Base-by-base conservation (phyloP, 2,797 vertebrate genomes). In the Hephaestus fuliginosus region DNA sequence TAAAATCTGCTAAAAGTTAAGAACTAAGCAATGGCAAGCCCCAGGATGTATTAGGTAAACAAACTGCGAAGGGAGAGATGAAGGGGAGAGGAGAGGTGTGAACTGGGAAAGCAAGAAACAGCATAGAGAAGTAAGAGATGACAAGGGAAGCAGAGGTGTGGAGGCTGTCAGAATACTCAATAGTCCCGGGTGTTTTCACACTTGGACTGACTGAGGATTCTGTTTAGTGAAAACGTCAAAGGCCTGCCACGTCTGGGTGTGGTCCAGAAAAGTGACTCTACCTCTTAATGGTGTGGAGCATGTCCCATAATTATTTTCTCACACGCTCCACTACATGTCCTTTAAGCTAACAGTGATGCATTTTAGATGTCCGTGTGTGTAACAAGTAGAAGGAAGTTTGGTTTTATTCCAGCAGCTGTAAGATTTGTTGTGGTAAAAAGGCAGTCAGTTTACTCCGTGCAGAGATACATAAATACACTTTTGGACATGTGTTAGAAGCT, bases 1-100 rank as follows among this genome's bases (percentile, higher is more conserved):
- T 67, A 52, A 81, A 65, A 78, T 66, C 43, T 51, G 33, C 33
- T 53, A n/a, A 53, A 81, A 77, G 22, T 20, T 58, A 28, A 69
- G 72, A 78, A 68, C 18, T 10, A 36, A 74, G 61, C 39, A 53
- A 74, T 1, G 5, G 28, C 73, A 70, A 74, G 33, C 63, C 67
- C 7, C 18, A 6, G 56, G 65, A 76, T 70, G 18, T 33, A 13
- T 63, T 8, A 33, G 53, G 48, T 66, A 74, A 85, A 83, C 78
- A 85, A 36, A 70, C 3, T 60, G 55, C 3, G 15, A 39, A 15
- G 0, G 13, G 17, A 20, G 49, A 70, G 57, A 14, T 33, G n/a
- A 52, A 33, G 4, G 12, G 14, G 22, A 33, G 36, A 69, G 28
- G 44, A 73, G 44, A 25, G 15, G 43, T 39, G 57, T 20, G 69